Base-by-base conservation (phyloP, 2,888 invertebrate species). In the Lissocephala sabroskyi region DNA sequence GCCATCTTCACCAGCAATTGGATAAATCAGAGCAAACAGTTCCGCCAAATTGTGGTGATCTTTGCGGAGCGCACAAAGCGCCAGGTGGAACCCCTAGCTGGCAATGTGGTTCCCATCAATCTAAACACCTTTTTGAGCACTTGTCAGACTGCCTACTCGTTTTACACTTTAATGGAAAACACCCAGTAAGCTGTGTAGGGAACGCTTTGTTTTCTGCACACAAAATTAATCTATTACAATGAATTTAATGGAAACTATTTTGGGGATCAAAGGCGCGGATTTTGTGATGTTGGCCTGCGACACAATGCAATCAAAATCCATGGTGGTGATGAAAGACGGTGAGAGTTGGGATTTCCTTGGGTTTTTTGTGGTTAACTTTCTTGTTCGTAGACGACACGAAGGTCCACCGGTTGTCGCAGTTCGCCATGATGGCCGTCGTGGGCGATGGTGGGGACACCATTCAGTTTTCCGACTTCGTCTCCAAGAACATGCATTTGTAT, bases 401-500 rank as follows among this genome's bases (percentile, higher is more conserved):
- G 85, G 91, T 97, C 73, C 91, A 93, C 82, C 91, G 92, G 82
- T 88, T 99, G 60, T 96, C 95, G 36, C 90, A 95, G 62, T 92
- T 91, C 60, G 85, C 97, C 62, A 88, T 95, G 43, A 94, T 98
- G 95, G 93, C 93, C 33, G 92, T 95, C 9, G 90, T 91, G 65
- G 98, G 98, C 5, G 97, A 98, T 83, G 88, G 93, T 14, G 98
- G 98, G 1, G 98, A 98, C 82, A 94, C 96, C 1, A 92, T 91
- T 17, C 97, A 98, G 82, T 98, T 98, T 86, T 94, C 97, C 1
- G 98, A 98, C 81, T 98, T 94, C 81, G 96, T 98, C 71, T 92
- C 93, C 2, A 97, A 98, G 84, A 98, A 98, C 82, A 92, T 98
- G 62, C 96, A 97, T 73, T 86, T 98, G 30, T 99, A 98, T 83